Conservation (phyloP, 2,113 vertebrate genomes). For the Hemicordylus capensis region DNA sequence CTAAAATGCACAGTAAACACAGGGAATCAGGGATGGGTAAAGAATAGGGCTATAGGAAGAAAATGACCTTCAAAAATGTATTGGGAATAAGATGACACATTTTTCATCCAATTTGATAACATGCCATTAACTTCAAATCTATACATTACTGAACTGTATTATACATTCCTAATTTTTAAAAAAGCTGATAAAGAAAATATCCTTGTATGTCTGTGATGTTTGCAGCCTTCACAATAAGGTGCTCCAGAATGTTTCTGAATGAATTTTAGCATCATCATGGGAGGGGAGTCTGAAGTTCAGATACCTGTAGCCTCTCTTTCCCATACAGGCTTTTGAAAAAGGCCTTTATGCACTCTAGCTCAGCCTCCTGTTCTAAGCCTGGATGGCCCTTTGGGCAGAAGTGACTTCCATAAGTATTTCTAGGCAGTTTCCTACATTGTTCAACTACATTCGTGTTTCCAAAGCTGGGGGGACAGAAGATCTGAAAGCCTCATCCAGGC, state of each 20-base stretch:
- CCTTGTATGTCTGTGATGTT: background rate
- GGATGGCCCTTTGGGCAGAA: too few relatives aligned
- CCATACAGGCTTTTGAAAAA: background rate
- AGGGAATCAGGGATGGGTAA: background rate
- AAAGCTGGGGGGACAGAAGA: too few relatives aligned
- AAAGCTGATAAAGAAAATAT: background rate
- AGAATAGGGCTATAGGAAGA: background rate
- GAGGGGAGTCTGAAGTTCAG: background rate
- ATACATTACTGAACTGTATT: slow-evolving; percentile 13
- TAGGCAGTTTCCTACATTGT: too few relatives aligned
- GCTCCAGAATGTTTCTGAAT: background rate
- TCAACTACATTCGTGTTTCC: too few relatives aligned
- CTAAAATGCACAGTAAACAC: background rate
- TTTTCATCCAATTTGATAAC: too few relatives aligned
- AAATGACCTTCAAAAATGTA: background rate
- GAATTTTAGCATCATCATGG: background rate
- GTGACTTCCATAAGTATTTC: too few relatives aligned
- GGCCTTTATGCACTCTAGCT: too few relatives aligned
- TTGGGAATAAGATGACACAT: background rate
- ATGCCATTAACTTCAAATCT: too few relatives aligned
- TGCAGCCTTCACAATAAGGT: background rate
- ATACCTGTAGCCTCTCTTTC: background rate
- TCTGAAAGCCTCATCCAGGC: too few relatives aligned
- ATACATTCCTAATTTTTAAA: slow-evolving; percentile 12
- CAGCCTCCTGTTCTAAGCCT: too few relatives aligned